A percentile compares a stretch with the other conserved stretches of the same genome.
Conservation (phyloP, 2,888 invertebrate genomes). For the Lepidocyrtinus sp. region DNA sequence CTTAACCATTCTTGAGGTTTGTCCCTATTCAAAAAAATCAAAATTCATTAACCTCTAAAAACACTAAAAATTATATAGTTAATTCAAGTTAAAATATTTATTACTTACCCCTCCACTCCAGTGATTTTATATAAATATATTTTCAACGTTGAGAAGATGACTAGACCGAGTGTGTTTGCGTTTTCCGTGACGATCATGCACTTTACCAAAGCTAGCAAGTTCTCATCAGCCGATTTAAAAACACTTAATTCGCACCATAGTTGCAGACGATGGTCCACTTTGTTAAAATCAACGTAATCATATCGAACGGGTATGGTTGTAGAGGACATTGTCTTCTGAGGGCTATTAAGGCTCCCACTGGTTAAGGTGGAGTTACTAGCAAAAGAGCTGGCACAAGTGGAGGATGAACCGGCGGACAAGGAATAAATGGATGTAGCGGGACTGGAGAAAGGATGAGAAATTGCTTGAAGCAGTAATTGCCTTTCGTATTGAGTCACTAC, state of each 20-base stretch:
- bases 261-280: slow-evolving; percentile 67
- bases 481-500: slow-evolving; percentile 68
- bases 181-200: slow-evolving; percentile 61
- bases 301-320: slow-evolving; percentile 60
- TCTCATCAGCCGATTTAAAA: slow-evolving; percentile 66
- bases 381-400: slow-evolving; percentile 54
- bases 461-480: slow-evolving; percentile 46
- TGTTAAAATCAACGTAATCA: slow-evolving; percentile 65
- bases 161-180: slow-evolving; percentile 58
- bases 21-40: slow-evolving; percentile 54
- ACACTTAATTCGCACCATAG: slow-evolving; percentile 67
- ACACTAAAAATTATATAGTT: neutral
- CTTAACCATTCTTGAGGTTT: slow-evolving; percentile 68
- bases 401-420: slow-evolving; percentile 27
- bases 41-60: neutral
- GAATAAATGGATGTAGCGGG: slow-evolving; percentile 26
- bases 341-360: slow-evolving; percentile 40
- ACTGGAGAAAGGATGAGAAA: slow-evolving; percentile 59
- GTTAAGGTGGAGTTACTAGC: slow-evolving; percentile 60
- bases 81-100: neutral
- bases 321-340: slow-evolving; percentile 26
- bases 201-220: slow-evolving; percentile 65
- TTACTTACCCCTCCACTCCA: slow-evolving; percentile 66
- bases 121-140: slow-evolving; percentile 68
- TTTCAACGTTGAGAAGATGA: slow-evolving; percentile 66